Evolutionary conservation across 2,888 invertebrate genomes (phyloP), one percentile per base, ranked within the genome.

Genomic region (Nemoura dubitans): DNA sequence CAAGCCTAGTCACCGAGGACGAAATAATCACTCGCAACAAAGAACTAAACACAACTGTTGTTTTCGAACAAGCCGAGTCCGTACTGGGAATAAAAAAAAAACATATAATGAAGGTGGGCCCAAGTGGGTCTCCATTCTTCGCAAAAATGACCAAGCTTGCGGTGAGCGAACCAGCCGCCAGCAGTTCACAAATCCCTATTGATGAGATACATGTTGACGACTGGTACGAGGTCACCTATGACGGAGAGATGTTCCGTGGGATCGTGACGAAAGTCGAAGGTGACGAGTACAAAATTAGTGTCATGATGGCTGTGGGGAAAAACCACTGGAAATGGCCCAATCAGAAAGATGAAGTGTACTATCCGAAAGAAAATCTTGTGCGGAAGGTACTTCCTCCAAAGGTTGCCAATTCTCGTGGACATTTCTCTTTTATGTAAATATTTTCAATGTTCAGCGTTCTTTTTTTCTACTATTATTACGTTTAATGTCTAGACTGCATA

Each of bases 271-370:
- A 76, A 21, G 21, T 76, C 21, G 76, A 76, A 5, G 76, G 76
- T 5, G 76, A 76, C 5, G 76, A 76, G 21, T 76, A 7, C 21
- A 76, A 76, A 26, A 26, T 76, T 21, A 76, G 21, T 16, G 76
- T 76, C 26, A 76, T 25, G 76, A 21, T 76, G 5, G 6, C 76
- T n/a, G 76, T 76, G 6, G 76, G 76, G 3, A 76, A 76, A 76
- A 76, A 76, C 21, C 26, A 76, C 21, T 76, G 76, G 76, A 76
- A 76, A 76, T 76, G 76, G 76, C 76, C 76, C 5, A 21, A 76
- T 5, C 5, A 76, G 76, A 7, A 16, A 7, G 76, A 76, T 21
- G 76, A 76, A 16, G 76, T 76, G 76, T 76, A 7, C 21, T 76
- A 25, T 21, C 3, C 21, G 3, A 5, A 21, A 26, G 76, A 76